These are phyloP conservation scores for Glareola pratincola DNA, from an alignment of 2,113 vertebrate genomes.

Conservation along the genomic window DNA sequence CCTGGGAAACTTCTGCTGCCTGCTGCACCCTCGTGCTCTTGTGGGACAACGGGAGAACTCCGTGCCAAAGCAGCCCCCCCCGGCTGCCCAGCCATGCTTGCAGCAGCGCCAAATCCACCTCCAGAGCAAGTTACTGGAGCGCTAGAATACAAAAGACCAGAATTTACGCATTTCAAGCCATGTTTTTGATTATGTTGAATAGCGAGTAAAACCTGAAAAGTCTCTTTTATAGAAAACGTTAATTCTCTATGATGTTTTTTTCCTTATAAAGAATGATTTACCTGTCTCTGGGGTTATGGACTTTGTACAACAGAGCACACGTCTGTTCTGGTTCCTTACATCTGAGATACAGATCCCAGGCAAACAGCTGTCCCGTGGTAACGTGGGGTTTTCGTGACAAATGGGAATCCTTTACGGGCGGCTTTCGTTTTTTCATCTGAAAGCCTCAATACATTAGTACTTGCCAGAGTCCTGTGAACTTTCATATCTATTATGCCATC, in stretches of 20 bases:
- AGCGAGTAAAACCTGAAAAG: not conserved
- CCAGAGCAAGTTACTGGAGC: not conserved
- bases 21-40: not conserved
- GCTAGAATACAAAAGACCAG: not conserved
- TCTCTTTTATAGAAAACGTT: not conserved
- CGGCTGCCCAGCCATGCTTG: not conserved
- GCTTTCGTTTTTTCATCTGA: not conserved
- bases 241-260: not conserved
- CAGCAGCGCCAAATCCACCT: not conserved
- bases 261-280: slow-evolving; percentile 13
- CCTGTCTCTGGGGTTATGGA: not conserved
- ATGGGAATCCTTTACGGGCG: slow-evolving; percentile 1
- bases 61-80: not conserved
- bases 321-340: not conserved
- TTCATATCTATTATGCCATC: not conserved
- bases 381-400: not conserved
- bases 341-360: not conserved
- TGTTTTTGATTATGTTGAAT: not conserved
- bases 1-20: not conserved
- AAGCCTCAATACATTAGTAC: not conserved
- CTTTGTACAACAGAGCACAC: not conserved
- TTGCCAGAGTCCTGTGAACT: slow-evolving; percentile 9
- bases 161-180: not conserved
- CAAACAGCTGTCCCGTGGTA: not conserved
- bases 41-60: not conserved